Evolutionary conservation across 2,113 vertebrate species (phyloP).

Genomic region (Theropithecus gelada): DNA sequence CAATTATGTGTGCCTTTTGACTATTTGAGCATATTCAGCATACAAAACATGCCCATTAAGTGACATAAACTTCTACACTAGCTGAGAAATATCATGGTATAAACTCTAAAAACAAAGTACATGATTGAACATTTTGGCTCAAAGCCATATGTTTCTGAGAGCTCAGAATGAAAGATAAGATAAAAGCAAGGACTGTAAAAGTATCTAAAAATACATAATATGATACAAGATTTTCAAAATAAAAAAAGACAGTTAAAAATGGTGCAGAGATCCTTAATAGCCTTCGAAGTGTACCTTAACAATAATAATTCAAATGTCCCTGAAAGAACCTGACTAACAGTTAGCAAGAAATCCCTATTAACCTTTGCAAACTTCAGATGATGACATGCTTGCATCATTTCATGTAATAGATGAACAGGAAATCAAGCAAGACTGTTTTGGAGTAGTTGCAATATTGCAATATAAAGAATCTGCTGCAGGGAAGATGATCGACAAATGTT

Average conservation of each 20-base stretch:
- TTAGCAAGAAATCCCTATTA: neutral
- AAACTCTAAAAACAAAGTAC: neutral
- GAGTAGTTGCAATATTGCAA: neutral
- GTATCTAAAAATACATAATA: neutral
- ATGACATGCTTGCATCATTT: neutral
- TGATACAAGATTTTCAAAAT: constrained; percentile 10
- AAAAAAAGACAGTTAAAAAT: constrained; percentile 10
- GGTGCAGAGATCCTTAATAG: neutral
- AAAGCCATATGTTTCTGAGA: constrained; percentile 29
- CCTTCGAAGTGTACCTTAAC: constrained; percentile 12
- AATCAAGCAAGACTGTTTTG: neutral
- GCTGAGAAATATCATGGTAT: neutral
- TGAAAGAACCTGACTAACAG: neutral
- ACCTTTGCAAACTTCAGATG: neutral
- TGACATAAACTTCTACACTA: neutral
- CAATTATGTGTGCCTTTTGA: neutral
- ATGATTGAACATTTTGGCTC: neutral
- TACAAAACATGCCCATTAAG: neutral
- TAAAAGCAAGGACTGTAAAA: neutral
- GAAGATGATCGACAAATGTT: neutral
- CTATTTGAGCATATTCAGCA: neutral
- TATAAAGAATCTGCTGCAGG: neutral
- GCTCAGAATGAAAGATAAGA: constrained; percentile 6
- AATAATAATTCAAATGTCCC: neutral
- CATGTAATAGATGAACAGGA: neutral